Percentiles rank a stretch among this genome's conserved stretches.
Conservation (phyloP, 2,797 vertebrate genomes). For the Bovichtus variegatus region DNA sequence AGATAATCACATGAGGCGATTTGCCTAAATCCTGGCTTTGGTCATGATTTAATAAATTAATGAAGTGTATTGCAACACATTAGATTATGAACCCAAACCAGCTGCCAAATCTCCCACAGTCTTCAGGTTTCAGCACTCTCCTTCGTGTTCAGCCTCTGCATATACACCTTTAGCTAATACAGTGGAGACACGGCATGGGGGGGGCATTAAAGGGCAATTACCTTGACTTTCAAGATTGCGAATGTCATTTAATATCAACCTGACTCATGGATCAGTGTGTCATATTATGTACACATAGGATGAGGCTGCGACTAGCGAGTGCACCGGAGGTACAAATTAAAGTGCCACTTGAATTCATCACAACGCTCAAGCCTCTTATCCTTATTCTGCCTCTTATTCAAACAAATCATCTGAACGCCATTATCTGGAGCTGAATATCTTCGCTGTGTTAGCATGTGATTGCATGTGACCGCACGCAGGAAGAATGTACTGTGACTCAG, state of each 20-base stretch:
- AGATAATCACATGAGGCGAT: background rate
- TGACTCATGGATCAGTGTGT: conserved; percentile 29
- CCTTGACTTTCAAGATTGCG: conserved; percentile 2
- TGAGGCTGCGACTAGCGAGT: background rate
- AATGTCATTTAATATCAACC: conserved; percentile 20
- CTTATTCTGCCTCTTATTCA: conserved; percentile 31
- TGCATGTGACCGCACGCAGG: conserved; percentile 8
- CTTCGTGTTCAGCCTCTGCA: background rate
- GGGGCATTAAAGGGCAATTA: conserved; percentile 28
- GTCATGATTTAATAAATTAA: conserved; percentile 15
- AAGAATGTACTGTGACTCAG: conserved; percentile 43
- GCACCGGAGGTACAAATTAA: conserved; percentile 9
- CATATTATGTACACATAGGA: conserved; percentile 1
- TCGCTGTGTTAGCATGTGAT: background rate
- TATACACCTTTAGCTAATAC: conserved; percentile 10
- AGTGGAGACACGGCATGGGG: background rate
- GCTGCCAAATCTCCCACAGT: conserved; percentile 3
- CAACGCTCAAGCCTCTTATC: conserved; percentile 15
- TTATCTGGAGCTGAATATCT: conserved; percentile 35
- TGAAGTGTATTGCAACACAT: conserved; percentile 5
- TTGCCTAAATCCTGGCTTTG: background rate
- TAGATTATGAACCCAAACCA: background rate
- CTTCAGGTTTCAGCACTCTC: conserved; percentile 3
- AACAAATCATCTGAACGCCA: conserved; percentile 30
- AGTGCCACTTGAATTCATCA: conserved; percentile 11